Base-by-base conservation (phyloP, 2,888 invertebrate genomes). In the Camponotus fellah region DNA sequence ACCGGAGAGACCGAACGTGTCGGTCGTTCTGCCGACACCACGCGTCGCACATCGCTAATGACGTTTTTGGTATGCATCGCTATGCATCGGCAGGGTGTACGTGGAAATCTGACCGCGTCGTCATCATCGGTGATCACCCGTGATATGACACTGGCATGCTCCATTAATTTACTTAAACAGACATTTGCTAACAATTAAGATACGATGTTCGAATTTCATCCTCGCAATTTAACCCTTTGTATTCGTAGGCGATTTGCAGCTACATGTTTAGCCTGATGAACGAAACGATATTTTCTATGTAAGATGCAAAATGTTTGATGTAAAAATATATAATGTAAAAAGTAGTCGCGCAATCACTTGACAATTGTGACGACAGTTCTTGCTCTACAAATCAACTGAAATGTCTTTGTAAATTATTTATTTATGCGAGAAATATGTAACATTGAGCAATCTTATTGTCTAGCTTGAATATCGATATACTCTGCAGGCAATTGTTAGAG, bases 1-100 rank as follows among this genome's bases (percentile, higher is more conserved):
- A 34, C 74, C 74, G 40, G 58, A 53, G n/a, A 53, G 53, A 76
- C 69, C 82, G 86, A 79, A 91, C 88, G 86, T 90, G 88, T 83
- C 65, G 66, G 43, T 34, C 37, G 62, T 40, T 34, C 37, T 68
- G 85, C 40, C 60, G 46, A 40, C 53, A 58, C 69, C 68, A 65
- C 64, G 82, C 83, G 37, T 56, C 21, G 21, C 32, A 26, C 17
- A 62, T 62, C 49, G 49, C 77, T 46, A 32, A 62, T 32, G 49
- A 64, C n/a, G 37, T n/a, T 64, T 21, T 62, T 32, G 40, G 17
- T 74, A 65, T 10, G 17, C 49, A 32, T 26, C 34, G 21, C 40
- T 64, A 43, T 40, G 53, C 21, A 17, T 34, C 37, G 21, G 6
- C 32, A 9, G 32, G 17, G 2, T 76, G 4, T 76, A 14, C 21